Evolutionary conservation across 2,113 vertebrate species (phyloP).

Genomic region (Bos taurus): DNA sequence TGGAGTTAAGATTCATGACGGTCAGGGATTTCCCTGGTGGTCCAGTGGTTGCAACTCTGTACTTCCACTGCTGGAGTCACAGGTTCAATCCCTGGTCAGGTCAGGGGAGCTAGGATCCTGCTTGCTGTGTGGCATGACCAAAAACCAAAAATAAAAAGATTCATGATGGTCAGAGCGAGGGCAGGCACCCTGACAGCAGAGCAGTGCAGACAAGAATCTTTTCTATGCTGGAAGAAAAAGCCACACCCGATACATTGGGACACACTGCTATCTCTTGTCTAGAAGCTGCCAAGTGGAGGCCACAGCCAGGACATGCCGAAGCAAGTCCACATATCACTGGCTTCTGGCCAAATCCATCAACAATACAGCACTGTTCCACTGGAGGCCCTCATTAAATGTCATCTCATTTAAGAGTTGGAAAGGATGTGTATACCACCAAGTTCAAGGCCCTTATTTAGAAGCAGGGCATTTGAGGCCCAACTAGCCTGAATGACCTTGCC

Average conservation of each 20-base stretch:
- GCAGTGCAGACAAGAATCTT: not conserved
- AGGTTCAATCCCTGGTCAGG: not conserved
- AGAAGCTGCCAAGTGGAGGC: not conserved
- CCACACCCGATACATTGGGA: fast-evolving
- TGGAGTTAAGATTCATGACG: fast-evolving
- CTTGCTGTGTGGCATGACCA: not conserved
- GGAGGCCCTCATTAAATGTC: not conserved
- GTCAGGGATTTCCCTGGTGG: not conserved
- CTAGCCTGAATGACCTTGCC: fast-evolving
- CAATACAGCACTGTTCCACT: not conserved
- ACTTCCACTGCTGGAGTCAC: not conserved
- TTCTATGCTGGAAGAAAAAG: not conserved
- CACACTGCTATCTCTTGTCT: not conserved
- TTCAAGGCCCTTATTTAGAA: conserved; percentile 18
- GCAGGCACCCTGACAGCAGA: fast-evolving
- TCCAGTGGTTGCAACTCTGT: not conserved
- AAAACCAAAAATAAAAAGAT: not conserved
- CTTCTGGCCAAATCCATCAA: fast-evolving
- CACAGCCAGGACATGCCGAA: fast-evolving
- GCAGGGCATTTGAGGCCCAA: not conserved
- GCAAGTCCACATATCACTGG: fast-evolving
- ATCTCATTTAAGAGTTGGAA: not conserved
- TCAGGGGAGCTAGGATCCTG: not conserved
- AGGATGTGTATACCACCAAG: not conserved
- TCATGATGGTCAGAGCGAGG: too few relatives aligned